Percentiles rank a stretch among this genome's conserved stretches.
phyloP scores from a whole-genome alignment of 2,113 vertebrate genomes.

The Python bivittatus region DNA sequence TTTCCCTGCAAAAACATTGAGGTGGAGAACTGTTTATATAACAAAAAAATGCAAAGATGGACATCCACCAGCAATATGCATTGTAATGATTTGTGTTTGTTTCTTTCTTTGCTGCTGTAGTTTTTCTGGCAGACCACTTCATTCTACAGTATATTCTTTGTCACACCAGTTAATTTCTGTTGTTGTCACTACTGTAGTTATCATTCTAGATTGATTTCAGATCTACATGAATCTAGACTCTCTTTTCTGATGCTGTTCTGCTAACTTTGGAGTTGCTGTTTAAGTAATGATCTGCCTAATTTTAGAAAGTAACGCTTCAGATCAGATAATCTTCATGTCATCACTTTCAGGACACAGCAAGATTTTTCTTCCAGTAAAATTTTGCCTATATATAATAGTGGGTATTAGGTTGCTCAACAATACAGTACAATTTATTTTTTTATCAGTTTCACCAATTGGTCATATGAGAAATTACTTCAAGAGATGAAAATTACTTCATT shows the following conservation, averaged over 20 bases:
- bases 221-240: background rate
- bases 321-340: background rate
- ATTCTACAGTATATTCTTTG: background rate
- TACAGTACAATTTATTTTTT: no score
- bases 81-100: background rate
- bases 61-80: background rate
- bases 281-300: background rate
- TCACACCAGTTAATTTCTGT: background rate
- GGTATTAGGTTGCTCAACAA: background rate
- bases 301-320: background rate
- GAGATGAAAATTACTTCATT: background rate
- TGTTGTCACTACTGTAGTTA: background rate
- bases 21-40: background rate
- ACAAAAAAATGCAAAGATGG: background rate
- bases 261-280: background rate
- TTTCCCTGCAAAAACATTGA: background rate
- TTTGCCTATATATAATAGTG: background rate
- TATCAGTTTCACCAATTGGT: background rate
- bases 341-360: background rate
- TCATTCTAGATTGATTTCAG: background rate
- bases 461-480: background rate
- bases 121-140: background rate
- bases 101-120: background rate
- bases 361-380: background rate
- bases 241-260: background rate